Evolutionary conservation across 2,113 vertebrate species (phyloP), one percentile per base, ranked within the genome.

Genomic region (Notothenia coriiceps): DNA sequence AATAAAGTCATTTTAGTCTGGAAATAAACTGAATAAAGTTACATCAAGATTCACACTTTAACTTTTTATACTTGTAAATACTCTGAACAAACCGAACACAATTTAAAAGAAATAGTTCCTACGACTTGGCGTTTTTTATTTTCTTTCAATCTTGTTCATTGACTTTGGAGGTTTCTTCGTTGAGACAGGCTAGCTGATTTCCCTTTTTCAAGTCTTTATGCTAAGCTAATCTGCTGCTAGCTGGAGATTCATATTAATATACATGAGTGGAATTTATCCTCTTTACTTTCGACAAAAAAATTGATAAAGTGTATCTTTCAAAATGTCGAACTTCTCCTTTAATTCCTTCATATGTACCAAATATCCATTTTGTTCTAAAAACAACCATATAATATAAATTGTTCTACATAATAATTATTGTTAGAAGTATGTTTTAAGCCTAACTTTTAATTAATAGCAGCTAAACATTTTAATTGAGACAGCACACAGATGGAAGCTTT

Each of bases 401-500:
- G 1, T 54, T 22, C 5, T 20, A 12, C 51, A 25, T 43, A 33
- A 56, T 10, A 40, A 13, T 52, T 46, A 35, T 13, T 29, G 46
- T 33, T 44, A 33, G 0, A 0, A 25, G 63, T 55, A 33, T 0
- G 0, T 35, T 68, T 61, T 43, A 20, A 29, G 29, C 29, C 2
- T 29, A 29, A 29, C 14, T 64, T 2, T 62, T 77, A 46, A 61
- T 44, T 18, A 74, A 50, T 10, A 10, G 2, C 35, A n/a, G 40
- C 51, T 57, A 7, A 49, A 35, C 50, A 49, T 66, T 9, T 12
- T 43, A 70, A 66, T 44, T 54, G 55, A 82, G 70, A 60, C 65
- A 79, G 55, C n/a, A 40, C 52, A 60, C 67, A 73, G 62, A 51
- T 70, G 22, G 33, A 11, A 43, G 50, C 29, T 22, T 61, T 25